Evolutionary conservation across 2,113 vertebrate species (phyloP), one percentile per base, ranked within the genome.

Genomic region (Otolemur garnettii): DNA sequence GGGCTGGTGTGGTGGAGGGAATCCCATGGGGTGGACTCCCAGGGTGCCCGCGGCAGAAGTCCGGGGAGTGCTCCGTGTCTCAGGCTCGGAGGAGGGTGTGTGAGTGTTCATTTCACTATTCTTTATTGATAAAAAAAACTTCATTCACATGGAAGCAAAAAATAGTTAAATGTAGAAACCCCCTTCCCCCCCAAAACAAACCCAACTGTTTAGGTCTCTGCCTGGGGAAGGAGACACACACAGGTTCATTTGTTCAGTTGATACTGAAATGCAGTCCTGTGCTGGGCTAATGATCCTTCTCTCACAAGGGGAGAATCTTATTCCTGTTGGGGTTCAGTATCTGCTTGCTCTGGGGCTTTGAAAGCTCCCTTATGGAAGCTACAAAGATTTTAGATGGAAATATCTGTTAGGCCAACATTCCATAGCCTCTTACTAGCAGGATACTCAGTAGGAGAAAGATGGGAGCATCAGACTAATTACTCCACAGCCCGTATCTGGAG

Each of bases 201-300:
- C 7, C 45, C 45, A 9, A 62, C 42, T 5, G 50, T 15, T 15
- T 57, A 53, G 33, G 8, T 71, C 30, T 7, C 14, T 2, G 22
- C 13, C 9, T 33, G 28, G 75, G 24, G 62, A 57, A 89, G 30
- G 57, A 64, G 38, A 57, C n/a, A 7, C 4, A 2, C 2, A 1
- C 14, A 17, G 12, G 10, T 42, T 74, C 22, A 42, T 30, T 21
- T 26, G 42, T 33, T 21, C 18, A 57, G 55, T 9, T 2, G 1
- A 17, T 5, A 5, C 3, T 7, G 38, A 17, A 15, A 10, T 0
- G 1, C 9, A 28, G 11, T 0, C 0, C 7, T 28, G 7, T 0
- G 0, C 12, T 30, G 18, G 57, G 95, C 75, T 59, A 74, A 93
- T 2, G 33, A 21, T 1, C 59, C 0, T 2, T 1, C 28, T 45